These are phyloP conservation scores for Dryobota labecula DNA, from an alignment of 2,888 invertebrate species.

Conservation along the genomic window DNA sequence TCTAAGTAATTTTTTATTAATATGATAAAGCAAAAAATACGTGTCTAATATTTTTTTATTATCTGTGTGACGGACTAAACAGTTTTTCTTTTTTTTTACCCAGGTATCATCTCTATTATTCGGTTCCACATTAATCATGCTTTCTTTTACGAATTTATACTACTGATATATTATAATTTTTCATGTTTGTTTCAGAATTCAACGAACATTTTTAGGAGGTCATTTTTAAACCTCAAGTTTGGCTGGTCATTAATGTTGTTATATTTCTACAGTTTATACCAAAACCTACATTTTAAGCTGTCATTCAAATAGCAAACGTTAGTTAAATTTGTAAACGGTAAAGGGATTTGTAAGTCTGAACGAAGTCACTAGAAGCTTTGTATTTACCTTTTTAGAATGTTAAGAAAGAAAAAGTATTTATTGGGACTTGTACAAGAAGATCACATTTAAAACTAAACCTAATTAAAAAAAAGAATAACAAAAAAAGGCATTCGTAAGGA, in stretches of 20 bases:
- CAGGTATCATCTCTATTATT: no score
- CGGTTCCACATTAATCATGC: background rate
- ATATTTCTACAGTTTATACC: slow-evolving; percentile 81
- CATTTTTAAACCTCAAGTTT: slow-evolving; percentile 79
- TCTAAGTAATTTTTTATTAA: no score
- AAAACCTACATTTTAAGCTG: slow-evolving; percentile 71
- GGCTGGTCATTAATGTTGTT: slow-evolving; percentile 81
- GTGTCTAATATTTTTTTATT: no score
- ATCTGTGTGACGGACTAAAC: no score
- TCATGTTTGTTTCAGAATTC: slow-evolving; percentile 79
- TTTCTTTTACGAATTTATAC: background rate
- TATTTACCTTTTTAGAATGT: slow-evolving; percentile 13
- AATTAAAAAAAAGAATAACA: no score
- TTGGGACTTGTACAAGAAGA: no score
- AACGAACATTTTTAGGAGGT: slow-evolving; percentile 71
- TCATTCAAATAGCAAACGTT: slow-evolving; percentile 49
- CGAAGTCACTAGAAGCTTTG: slow-evolving; percentile 44
- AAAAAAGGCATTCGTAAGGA: no score
- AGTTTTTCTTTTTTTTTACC: no score
- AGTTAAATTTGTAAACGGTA: slow-evolving; percentile 28
- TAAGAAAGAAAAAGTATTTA: no score
- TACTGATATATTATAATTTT: slow-evolving; percentile 9
- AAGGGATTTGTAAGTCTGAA: slow-evolving; percentile 48
- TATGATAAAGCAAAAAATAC: no score
- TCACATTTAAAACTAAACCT: no score